Evolutionary conservation across 1,140 invertebrate genomes (phyloP).

Genomic region (Macrostomum lignano): DNA sequence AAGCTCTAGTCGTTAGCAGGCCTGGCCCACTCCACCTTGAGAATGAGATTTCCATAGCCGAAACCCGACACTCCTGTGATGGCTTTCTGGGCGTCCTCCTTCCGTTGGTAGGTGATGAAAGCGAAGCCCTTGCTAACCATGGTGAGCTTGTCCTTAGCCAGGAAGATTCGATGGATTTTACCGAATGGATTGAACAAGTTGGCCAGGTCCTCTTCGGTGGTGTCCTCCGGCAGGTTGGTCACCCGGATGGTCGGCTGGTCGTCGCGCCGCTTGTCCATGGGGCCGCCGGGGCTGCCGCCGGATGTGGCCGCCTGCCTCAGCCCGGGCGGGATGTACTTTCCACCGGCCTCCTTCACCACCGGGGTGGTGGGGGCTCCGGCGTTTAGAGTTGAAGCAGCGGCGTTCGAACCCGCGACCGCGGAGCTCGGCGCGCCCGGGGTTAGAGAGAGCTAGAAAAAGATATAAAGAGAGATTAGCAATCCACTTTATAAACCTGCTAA

Average conservation of each 20-base stretch:
- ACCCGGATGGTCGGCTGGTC: constrained; percentile 69
- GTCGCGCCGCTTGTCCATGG: constrained; percentile 37
- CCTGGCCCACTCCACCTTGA: constrained; percentile 96
- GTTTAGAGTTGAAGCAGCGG: no score
- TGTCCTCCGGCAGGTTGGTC: constrained; percentile 82
- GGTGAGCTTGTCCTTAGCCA: constrained; percentile 48
- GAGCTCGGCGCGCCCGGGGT: no score
- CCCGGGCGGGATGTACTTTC: no score
- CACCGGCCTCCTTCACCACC: no score
- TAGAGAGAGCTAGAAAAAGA: no score
- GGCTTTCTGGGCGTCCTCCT: constrained; percentile 60
- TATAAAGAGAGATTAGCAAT: no score
- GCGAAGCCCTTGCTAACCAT: constrained; percentile 40
- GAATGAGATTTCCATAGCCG: constrained; percentile 87
- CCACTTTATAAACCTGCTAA: no score
- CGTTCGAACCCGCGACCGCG: no score
- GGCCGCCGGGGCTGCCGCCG: no score
- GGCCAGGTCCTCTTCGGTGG: constrained; percentile 68
- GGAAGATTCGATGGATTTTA: constrained; percentile 50
- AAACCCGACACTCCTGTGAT: constrained; percentile 64
- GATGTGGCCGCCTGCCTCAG: no score
- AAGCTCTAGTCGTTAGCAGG: constrained; percentile 10
- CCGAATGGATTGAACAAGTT: constrained; percentile 74
- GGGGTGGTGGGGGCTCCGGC: no score
- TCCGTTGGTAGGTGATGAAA: constrained; percentile 69